phyloP scores from a whole-genome alignment of 2,113 vertebrate species.

The Mobula birostris region DNA sequence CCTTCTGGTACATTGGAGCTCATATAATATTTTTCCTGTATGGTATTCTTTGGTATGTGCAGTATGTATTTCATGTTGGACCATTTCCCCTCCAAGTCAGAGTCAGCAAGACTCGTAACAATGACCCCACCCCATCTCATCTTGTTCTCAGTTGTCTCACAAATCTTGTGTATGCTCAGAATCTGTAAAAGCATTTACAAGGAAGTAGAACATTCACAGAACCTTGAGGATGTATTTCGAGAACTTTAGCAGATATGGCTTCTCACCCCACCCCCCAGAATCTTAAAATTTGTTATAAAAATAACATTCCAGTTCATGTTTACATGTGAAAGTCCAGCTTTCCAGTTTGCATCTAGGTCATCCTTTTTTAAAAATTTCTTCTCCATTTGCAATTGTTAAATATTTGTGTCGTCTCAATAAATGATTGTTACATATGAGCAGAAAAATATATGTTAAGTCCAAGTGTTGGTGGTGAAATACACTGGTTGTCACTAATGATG shows the following conservation, averaged over 20 bases:
- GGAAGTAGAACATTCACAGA: too few relatives aligned
- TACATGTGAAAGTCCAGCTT: background rate
- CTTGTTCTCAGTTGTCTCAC: background rate
- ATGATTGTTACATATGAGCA: background rate
- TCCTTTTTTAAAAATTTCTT: background rate
- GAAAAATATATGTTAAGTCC: background rate
- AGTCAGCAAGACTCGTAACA: background rate
- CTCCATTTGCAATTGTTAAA: slow-evolving; percentile 1
- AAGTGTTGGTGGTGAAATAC: background rate
- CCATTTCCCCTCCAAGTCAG: background rate
- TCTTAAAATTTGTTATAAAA: background rate
- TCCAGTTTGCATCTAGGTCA: background rate
- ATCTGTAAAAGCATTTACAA: background rate
- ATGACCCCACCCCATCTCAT: background rate
- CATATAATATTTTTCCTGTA: background rate
- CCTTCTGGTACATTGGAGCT: background rate
- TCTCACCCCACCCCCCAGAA: background rate
- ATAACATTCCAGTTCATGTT: background rate
- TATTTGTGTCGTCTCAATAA: background rate
- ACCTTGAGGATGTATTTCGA: background rate
- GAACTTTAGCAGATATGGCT: background rate
- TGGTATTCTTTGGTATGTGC: background rate
- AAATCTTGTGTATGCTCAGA: background rate
- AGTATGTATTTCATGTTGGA: background rate
- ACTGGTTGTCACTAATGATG: slow-evolving; percentile 50